Conservation (phyloP, 2,113 vertebrate genomes). For the Helogale parvula region DNA sequence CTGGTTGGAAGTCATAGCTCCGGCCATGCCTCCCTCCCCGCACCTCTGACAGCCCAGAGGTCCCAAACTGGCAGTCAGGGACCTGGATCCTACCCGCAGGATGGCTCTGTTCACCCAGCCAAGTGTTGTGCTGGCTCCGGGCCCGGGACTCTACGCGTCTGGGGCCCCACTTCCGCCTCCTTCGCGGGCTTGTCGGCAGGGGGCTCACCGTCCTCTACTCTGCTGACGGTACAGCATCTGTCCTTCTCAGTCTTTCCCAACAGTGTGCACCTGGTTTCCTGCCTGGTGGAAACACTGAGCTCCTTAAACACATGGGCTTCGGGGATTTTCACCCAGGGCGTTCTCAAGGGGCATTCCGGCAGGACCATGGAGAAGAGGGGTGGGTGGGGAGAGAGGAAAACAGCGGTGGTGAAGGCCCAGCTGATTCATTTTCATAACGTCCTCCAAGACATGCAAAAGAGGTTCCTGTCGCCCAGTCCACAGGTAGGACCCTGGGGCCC, state of each 20-base stretch:
- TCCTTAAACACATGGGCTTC: background rate
- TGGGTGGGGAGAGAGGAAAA: background rate
- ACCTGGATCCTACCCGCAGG: background rate
- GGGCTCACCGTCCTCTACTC: background rate
- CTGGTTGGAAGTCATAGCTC: background rate
- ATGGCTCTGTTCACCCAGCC: background rate
- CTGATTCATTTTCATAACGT: background rate
- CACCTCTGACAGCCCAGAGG: background rate
- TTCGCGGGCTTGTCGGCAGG: rapidly evolving
- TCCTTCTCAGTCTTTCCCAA: background rate
- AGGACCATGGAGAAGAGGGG: background rate
- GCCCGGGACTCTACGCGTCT: background rate
- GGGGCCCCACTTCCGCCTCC: background rate
- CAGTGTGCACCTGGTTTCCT: background rate
- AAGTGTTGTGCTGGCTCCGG: background rate
- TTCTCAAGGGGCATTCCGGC: background rate
- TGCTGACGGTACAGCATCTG: background rate
- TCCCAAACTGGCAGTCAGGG: background rate
- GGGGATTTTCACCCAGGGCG: background rate
- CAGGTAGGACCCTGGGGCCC: background rate
- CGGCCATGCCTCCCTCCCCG: background rate
- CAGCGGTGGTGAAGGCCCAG: background rate
- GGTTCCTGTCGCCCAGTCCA: background rate
- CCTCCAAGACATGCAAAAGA: background rate
- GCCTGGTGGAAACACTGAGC: background rate